Base-by-base conservation (phyloP, 2,113 vertebrate species). In the Muntiacus reevesi region DNA sequence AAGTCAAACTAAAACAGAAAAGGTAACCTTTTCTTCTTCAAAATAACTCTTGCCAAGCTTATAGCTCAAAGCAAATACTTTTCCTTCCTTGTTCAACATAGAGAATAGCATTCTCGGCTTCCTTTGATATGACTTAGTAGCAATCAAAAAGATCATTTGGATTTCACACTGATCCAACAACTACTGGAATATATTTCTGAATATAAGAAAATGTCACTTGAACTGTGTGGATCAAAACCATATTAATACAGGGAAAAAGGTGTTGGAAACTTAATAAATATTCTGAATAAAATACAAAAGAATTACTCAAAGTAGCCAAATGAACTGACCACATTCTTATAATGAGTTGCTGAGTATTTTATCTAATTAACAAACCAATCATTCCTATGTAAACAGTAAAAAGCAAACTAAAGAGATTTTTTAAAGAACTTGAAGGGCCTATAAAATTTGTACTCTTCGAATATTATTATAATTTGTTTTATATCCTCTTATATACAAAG, bases 321-420 rank as follows among this genome's bases (percentile, higher is more conserved):
- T 9, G 13, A 96, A 91, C 57, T 89, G 91, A 96, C n/a, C 30
- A 55, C 59, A 83, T 62, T 84, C 30, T 93, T 91, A 54, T 21
- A 74, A 92, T 74, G 55, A 93, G 86, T 23, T 92, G 45, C 28
- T 96, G 45, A 89, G 40, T 81, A 86, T 82, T 98, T 96, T 95
- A 96, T 54, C 7, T 91, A 71, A 85, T 84, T 89, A 93, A 90
- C 11, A 87, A 97, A 97, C 43, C 16, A 50, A 55, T 83, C 25
- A 86, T 93, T 67, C 94, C 67, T 92, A 57, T 50, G 55, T 89
- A 91, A 94, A 43, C 25, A 76, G 11, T 71, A 94, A 91, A 9
- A 82, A 36, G 36, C 6, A n/a, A 94, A 84, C 28, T 59, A 94
- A 36, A 89, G n/a, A 74, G 71, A 74, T 43, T 74, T 59, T 71